These are phyloP conservation scores for Climacteris rufus DNA, from an alignment of 2,113 vertebrate species.

Conservation along the genomic window DNA sequence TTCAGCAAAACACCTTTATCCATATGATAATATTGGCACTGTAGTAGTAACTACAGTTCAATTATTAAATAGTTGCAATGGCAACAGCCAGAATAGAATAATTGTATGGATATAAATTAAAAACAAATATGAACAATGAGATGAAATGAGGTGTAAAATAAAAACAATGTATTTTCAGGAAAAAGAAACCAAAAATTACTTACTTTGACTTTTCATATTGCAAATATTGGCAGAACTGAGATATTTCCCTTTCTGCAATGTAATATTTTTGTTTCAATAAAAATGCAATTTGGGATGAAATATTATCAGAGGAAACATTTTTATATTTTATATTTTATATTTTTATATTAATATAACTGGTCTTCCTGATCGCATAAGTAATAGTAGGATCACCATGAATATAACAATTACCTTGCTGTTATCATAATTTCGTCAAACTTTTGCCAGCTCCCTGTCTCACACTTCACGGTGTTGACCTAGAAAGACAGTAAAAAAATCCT, in stretches of 20 bases:
- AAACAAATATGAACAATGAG: neutral
- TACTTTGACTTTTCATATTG: neutral
- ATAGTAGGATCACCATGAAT: neutral
- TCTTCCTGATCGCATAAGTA: neutral
- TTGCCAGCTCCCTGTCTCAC: neutral
- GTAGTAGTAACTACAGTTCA: neutral
- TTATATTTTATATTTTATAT: no score
- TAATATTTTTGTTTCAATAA: neutral
- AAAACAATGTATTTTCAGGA: neutral
- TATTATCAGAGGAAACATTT: neutral
- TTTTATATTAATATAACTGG: neutral
- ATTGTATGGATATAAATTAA: neutral
- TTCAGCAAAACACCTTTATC: neutral
- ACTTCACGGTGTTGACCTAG: neutral
- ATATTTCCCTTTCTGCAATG: neutral
- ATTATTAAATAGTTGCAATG: neutral
- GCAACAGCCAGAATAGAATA: neutral
- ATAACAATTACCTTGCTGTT: neutral
- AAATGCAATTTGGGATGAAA: neutral
- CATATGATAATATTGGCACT: neutral
- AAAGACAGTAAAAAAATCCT: neutral
- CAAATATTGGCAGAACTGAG: neutral
- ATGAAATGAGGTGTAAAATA: neutral
- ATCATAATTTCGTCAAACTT: neutral
- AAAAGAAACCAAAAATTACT: neutral